Evolutionary conservation across 2,797 vertebrate genomes (phyloP), one percentile per base, ranked within the genome.

Genomic region (Danio tinwini): DNA sequence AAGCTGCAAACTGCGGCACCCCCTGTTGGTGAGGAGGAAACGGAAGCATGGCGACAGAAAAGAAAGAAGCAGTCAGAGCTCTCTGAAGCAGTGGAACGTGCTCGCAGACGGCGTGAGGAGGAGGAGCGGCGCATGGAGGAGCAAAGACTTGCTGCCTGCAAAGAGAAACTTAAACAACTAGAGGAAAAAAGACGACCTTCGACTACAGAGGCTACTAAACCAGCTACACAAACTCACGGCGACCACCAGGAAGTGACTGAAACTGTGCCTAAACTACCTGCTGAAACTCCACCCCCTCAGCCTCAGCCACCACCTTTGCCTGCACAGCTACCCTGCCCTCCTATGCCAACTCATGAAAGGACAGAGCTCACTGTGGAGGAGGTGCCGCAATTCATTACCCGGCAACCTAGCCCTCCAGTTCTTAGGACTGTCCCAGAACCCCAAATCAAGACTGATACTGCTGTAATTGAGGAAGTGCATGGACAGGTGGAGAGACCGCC

Each of bases 61-160:
- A 94, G 98, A 71, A 94, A 97, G 80, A 98, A 99, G 67, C 95
- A 96, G 70, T 92, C 95, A 0, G 98, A 99, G 70, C 89, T 98
- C 58, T 98, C 98, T 0, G 98, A 98, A 7, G 96, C 97, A 0
- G 97, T 99, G 44, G 98, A 99, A 79, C 93, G 98, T 50, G 98
- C 98, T 1, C 94, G 98, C 7, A 94, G 96, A 71, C 92, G 98
- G 9, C 94, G 98, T 59, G 98, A 98, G 47, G 98, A 98, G 61
- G 98, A 99, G 14, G 98, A 99, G 76, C 92, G 96, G 12, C 92
- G 96, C 37, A 99, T 98, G 97, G 98, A 99, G 58, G 97, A 98
- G 67, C 97, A 98, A 79, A 91, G 98, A 58, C 97, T 99, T 80
- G 97, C 98, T 5, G 98, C 97, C 0, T 99, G 98, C 85, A 98